A percentile compares a stretch with the other conserved stretches of the same genome.
These are phyloP conservation scores for Netelia melanura DNA, from an alignment of 2,888 invertebrate genomes.

Conservation along the genomic window DNA sequence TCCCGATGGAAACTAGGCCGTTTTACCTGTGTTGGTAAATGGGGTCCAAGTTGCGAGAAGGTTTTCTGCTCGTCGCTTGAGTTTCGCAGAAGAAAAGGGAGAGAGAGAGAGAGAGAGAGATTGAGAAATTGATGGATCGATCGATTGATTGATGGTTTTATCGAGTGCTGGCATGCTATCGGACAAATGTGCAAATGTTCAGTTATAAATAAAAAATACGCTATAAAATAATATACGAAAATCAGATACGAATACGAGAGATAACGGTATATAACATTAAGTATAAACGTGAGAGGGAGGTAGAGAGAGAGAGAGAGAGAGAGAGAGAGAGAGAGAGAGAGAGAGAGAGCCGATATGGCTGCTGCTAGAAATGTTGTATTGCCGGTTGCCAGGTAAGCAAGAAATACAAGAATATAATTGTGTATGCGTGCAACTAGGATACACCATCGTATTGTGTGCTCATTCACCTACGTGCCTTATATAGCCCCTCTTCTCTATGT, in stretches of 20 bases:
- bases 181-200: too few relatives aligned
- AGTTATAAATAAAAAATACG: too few relatives aligned
- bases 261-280: too few relatives aligned
- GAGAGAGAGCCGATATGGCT: constrained; percentile 4
- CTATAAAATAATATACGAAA: too few relatives aligned
- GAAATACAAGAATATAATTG: constrained; percentile 15
- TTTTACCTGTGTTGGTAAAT: constrained; percentile 74
- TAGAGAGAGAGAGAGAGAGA: constrained; percentile 60
- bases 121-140: not conserved
- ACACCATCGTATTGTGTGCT: constrained; percentile 62
- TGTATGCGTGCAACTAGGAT: constrained; percentile 46
- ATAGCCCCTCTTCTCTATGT: constrained; percentile 28
- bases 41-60: constrained; percentile 61
- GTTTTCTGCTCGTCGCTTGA: constrained; percentile 46
- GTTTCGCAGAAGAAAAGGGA: constrained; percentile 25
- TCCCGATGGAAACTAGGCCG: constrained; percentile 77
- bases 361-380: constrained; percentile 54
- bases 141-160: too few relatives aligned
- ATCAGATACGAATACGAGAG: too few relatives aligned
- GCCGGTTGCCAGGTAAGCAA: constrained; percentile 49
- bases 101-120: constrained; percentile 30
- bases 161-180: too few relatives aligned
- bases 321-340: constrained; percentile 73
- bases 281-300: not conserved
- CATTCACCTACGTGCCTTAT: constrained; percentile 65